These are phyloP conservation scores for Caenorhabditis panamensis DNA, from an alignment of 2,888 invertebrate species.

Conservation along the genomic window DNA sequence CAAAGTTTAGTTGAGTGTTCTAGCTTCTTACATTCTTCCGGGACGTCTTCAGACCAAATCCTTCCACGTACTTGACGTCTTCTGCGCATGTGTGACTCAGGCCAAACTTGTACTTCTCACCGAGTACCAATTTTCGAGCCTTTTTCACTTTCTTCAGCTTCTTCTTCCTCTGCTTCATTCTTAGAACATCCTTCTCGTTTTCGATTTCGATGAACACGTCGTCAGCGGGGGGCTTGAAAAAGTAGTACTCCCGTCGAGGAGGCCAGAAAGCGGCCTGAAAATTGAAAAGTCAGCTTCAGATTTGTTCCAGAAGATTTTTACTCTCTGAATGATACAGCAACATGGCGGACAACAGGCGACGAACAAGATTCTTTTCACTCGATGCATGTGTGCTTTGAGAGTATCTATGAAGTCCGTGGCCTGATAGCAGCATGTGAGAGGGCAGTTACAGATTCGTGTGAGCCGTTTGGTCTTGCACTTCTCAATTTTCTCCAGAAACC, in stretches of 20 bases:
- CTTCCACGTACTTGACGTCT: slow-evolving; percentile 61
- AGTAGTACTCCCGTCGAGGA: slow-evolving; percentile 72
- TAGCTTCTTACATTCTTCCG: slow-evolving; percentile 50
- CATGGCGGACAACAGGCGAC: slow-evolving; percentile 68
- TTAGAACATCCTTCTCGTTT: slow-evolving; percentile 16
- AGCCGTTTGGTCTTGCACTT: slow-evolving; percentile 50
- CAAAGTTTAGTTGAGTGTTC: background rate
- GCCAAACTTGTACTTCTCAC: slow-evolving; percentile 57
- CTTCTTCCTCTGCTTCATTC: slow-evolving; percentile 39
- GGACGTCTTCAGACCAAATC: slow-evolving; percentile 62
- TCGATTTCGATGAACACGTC: slow-evolving; percentile 26
- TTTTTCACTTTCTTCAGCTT: slow-evolving; percentile 39
- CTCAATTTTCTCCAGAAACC: slow-evolving; percentile 60
- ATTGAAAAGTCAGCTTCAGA: too few species aligned
- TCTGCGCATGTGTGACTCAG: slow-evolving; percentile 67
- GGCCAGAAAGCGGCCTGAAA: slow-evolving; percentile 74
- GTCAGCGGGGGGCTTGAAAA: slow-evolving; percentile 62
- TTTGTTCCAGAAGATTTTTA: too few species aligned
- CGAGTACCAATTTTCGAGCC: slow-evolving; percentile 28
- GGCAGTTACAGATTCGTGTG: slow-evolving; percentile 51
- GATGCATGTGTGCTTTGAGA: slow-evolving; percentile 18
- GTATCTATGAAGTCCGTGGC: slow-evolving; percentile 28
- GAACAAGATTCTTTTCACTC: slow-evolving; percentile 48
- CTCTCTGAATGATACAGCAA: slow-evolving; percentile 46
- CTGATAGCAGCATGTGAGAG: slow-evolving; percentile 30